These are phyloP conservation scores for Galemys pyrenaicus DNA, from an alignment of 2,113 vertebrate species.

Conservation along the genomic window DNA sequence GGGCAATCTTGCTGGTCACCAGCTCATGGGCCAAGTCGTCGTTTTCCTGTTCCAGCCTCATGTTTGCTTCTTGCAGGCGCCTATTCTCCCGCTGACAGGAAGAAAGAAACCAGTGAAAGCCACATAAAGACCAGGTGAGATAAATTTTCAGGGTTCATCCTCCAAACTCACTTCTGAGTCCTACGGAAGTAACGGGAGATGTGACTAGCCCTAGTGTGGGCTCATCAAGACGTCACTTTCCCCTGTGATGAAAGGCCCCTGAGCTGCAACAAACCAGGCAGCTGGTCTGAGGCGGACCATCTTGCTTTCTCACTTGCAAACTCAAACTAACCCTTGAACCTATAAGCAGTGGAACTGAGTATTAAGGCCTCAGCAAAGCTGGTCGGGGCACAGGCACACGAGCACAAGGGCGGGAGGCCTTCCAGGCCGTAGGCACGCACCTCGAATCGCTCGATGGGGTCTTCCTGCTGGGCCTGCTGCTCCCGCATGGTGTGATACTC, in stretches of 20 bases:
- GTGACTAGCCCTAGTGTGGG: neutral
- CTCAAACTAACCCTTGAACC: constrained; percentile 25
- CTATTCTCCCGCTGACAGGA: constrained; percentile 93
- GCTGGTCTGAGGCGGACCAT: constrained; percentile 1
- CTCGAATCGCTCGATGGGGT: constrained; percentile 97
- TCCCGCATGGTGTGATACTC: constrained; percentile 97
- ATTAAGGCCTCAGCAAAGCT: neutral
- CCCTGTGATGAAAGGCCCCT: neutral
- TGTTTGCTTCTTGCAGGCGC: constrained; percentile 97
- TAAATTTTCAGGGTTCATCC: neutral
- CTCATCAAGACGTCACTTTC: neutral
- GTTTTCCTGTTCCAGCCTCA: constrained; percentile 98
- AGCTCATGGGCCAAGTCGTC: constrained; percentile 98
- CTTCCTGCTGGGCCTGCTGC: constrained; percentile 98
- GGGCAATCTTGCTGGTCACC: constrained; percentile 98
- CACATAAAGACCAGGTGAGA: neutral
- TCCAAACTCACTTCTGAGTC: neutral
- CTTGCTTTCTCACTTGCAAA: constrained; percentile 50
- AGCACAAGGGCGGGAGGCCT: neutral
- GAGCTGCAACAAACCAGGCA: neutral
- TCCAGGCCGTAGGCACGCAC: constrained; percentile 75
- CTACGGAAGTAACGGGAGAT: neutral
- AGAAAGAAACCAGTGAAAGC: constrained; percentile 31
- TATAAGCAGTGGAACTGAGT: neutral
- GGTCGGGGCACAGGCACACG: neutral